Percentiles rank a stretch among this genome's conserved stretches.
These are phyloP conservation scores for Plebejus argus DNA, from an alignment of 2,888 invertebrate species.

Conservation along the genomic window DNA sequence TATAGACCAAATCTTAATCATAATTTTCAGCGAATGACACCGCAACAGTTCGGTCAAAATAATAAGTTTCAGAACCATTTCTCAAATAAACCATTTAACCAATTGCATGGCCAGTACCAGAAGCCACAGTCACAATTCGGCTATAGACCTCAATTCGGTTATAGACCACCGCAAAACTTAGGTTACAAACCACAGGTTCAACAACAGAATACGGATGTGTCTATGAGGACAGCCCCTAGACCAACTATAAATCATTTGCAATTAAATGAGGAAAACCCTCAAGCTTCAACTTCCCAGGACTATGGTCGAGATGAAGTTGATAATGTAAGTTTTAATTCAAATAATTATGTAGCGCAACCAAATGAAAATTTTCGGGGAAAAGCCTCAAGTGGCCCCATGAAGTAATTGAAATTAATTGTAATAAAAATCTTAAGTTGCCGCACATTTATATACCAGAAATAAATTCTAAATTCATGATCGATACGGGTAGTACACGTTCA, in stretches of 20 bases:
- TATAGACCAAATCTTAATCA: slow-evolving; percentile 26
- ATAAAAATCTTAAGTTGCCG: slow-evolving; percentile 35
- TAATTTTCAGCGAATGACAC: slow-evolving; percentile 21
- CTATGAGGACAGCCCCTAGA: slow-evolving; percentile 27
- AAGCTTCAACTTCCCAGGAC: not conserved
- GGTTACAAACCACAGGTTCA: not conserved
- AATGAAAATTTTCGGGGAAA: not conserved
- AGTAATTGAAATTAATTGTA: slow-evolving; percentile 34
- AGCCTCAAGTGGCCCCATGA: slow-evolving; percentile 9
- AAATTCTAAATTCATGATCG: slow-evolving; percentile 39
- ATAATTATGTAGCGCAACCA: too few relatives aligned
- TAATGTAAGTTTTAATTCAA: too few relatives aligned
- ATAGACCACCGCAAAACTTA: slow-evolving; percentile 12
- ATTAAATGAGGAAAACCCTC: slow-evolving; percentile 9
- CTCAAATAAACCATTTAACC: not conserved
- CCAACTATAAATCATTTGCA: slow-evolving; percentile 14
- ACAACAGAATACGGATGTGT: slow-evolving; percentile 5
- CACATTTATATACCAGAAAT: slow-evolving; percentile 40
- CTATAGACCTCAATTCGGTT: slow-evolving; percentile 18
- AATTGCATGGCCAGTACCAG: not conserved
- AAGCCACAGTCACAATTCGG: slow-evolving; percentile 1
- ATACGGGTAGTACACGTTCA: slow-evolving; percentile 32
- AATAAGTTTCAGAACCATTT: not conserved
- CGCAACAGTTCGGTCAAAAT: slow-evolving; percentile 27
- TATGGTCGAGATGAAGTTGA: not conserved